Conservation (phyloP, 2,888 invertebrate species). For the Phortica magna region DNA sequence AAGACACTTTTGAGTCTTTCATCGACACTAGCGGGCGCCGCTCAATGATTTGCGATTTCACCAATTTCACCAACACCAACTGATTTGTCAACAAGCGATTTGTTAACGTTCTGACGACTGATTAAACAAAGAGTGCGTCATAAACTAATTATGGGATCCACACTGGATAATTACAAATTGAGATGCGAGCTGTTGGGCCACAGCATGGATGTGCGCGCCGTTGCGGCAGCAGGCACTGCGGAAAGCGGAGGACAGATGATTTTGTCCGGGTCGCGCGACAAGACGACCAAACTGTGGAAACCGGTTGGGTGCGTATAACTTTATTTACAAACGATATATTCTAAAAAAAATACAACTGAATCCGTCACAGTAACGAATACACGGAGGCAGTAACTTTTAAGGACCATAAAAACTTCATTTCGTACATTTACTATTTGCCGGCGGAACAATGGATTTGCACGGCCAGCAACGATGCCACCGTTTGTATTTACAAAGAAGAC, state of each 20-base stretch:
- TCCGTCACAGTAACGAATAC: conserved; percentile 81
- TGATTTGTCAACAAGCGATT: background rate
- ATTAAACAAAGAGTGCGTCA: background rate
- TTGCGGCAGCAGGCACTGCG: conserved; percentile 79
- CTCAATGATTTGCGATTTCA: too few relatives aligned
- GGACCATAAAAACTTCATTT: conserved; percentile 92
- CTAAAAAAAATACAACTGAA: conserved; percentile 16
- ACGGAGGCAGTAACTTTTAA: conserved; percentile 83
- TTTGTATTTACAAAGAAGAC: conserved; percentile 87
- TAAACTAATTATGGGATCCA: conserved; percentile 58
- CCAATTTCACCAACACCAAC: too few relatives aligned
- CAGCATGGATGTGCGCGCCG: conserved; percentile 90
- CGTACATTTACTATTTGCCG: conserved; percentile 87
- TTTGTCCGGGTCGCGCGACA: conserved; percentile 93
- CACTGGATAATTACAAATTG: conserved; percentile 84
- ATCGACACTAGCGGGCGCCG: too few relatives aligned
- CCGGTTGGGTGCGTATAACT: conserved; percentile 81
- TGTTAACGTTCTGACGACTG: background rate
- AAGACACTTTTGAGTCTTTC: too few relatives aligned
- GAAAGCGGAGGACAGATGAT: conserved; percentile 84
- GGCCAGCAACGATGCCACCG: conserved; percentile 92
- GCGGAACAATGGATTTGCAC: conserved; percentile 89
- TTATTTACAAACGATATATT: background rate
- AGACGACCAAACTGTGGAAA: conserved; percentile 91
- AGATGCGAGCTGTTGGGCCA: conserved; percentile 89